phyloP scores from a whole-genome alignment of 2,888 invertebrate genomes.

The Brachynemurus nebulosus region DNA sequence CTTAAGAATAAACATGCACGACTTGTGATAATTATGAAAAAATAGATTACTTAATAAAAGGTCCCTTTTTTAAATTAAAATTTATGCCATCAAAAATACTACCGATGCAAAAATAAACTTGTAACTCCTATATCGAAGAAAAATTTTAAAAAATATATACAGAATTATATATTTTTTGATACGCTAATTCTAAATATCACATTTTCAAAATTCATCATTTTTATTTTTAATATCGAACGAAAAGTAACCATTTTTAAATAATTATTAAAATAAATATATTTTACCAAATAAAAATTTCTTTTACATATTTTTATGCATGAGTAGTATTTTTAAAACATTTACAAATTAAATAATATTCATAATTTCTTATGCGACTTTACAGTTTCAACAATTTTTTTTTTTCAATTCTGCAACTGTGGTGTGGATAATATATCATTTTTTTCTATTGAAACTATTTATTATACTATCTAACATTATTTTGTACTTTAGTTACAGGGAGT shows the following conservation, averaged over 20 bases:
- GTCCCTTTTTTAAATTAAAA: conserved; percentile 1
- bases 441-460: neutral
- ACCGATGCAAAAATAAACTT: neutral
- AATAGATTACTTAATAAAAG: neutral
- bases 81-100: conserved; percentile 2
- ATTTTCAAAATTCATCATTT: conserved; percentile 1
- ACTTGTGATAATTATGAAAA: conserved; percentile 1
- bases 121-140: neutral
- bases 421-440: neutral
- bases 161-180: neutral
- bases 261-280: too few relatives aligned
- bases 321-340: neutral
- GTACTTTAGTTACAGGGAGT: conserved; percentile 4
- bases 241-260: too few relatives aligned
- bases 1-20: neutral
- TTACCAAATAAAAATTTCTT: too few relatives aligned
- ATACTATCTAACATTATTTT: conserved; percentile 4
- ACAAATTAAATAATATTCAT: neutral
- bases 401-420: too few relatives aligned
- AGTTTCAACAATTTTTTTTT: too few relatives aligned
- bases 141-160: neutral
- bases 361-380: too few relatives aligned
- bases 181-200: conserved; percentile 1
- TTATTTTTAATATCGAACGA: too few relatives aligned
- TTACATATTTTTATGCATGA: too few relatives aligned